These are phyloP conservation scores for Thalassophryne amazonica DNA, from an alignment of 2,797 vertebrate genomes.

Conservation along the genomic window DNA sequence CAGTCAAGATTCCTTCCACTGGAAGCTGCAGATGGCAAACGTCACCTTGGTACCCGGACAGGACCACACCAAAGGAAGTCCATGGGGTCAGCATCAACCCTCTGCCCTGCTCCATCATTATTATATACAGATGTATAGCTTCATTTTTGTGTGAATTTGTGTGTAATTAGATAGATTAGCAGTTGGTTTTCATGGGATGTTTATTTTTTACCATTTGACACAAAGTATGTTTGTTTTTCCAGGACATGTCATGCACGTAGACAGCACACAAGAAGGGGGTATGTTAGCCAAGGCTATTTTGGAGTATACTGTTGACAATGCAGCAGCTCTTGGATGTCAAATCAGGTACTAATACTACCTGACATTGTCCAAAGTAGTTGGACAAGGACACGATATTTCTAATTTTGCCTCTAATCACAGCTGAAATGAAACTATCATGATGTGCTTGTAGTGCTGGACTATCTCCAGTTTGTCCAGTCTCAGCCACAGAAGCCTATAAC, in stretches of 20 bases:
- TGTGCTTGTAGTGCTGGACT: too few species aligned
- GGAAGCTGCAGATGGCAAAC: slow-evolving; percentile 72
- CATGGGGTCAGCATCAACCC: slow-evolving; percentile 56
- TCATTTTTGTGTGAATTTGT: not conserved
- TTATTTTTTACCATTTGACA: too few species aligned
- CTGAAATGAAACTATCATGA: too few species aligned
- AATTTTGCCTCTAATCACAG: too few species aligned
- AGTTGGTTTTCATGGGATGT: too few species aligned
- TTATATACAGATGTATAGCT: not conserved
- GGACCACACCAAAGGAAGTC: slow-evolving; percentile 72
- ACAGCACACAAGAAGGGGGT: not conserved
- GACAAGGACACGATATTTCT: too few species aligned
- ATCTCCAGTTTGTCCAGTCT: too few species aligned
- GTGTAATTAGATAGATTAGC: slow-evolving; percentile 2
- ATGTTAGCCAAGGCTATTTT: slow-evolving; percentile 6
- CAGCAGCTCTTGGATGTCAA: slow-evolving; percentile 68
- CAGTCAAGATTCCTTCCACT: slow-evolving; percentile 24
- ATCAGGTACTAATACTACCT: slow-evolving; percentile 58
- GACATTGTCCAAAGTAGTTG: not conserved
- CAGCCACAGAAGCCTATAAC: too few species aligned
- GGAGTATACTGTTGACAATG: slow-evolving; percentile 47
- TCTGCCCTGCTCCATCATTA: not conserved
- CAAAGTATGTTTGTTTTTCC: too few species aligned
- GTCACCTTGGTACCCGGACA: slow-evolving; percentile 62
- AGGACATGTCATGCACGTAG: slow-evolving; percentile 75